Evolutionary conservation across 2,113 vertebrate species (phyloP), one percentile per base, ranked within the genome.

Genomic region (Nyctibius bracteatus): DNA sequence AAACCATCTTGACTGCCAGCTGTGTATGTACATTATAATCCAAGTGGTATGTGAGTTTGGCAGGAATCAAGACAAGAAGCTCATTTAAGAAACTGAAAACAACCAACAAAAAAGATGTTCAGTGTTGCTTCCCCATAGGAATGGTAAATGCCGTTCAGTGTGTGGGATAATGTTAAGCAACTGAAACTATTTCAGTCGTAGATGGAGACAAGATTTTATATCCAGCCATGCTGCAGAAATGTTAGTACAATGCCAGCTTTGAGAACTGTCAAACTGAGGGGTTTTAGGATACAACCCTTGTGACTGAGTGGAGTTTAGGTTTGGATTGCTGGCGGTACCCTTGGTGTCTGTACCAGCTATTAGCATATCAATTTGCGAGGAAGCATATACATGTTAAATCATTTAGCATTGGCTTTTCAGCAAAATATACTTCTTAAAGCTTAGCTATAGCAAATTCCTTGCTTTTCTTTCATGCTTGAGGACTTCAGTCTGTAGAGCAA

Each of bases 101-200:
- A 62, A 9, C 13, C 3, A 22, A 8, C 9, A n/a, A 49, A 35
- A 39, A 35, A 5, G 7, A 24, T 27, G 7, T n/a, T 49, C 4
- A 19, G 7, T 33, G 8, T 70, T 78, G 11, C 65, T 70, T 85
- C 44, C 15, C 25, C 33, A 0, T n/a, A 68, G 23, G 49, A 85
- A n/a, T 74, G n/a, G 14, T 78, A 66, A 81, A 66, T 57, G 46
- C 30, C 24, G 14, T 70, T 81, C n/a, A 35, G 12, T 21, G 35
- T 6, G 14, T 81, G 24, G 61, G 51, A 31, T 31, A 37, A 37
- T 2, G 1, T 70, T 47, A 57, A 57, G 7, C 0, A 1, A 15
- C 41, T 78, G 73, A 46, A 78, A 27, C 30, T n/a, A 4, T 85
- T 66, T 81, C 54, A 30, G 25, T 81, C 19, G 22, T 41, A 67